Base-by-base conservation (phyloP, 2,888 invertebrate genomes). In the Euzetes globulus region DNA sequence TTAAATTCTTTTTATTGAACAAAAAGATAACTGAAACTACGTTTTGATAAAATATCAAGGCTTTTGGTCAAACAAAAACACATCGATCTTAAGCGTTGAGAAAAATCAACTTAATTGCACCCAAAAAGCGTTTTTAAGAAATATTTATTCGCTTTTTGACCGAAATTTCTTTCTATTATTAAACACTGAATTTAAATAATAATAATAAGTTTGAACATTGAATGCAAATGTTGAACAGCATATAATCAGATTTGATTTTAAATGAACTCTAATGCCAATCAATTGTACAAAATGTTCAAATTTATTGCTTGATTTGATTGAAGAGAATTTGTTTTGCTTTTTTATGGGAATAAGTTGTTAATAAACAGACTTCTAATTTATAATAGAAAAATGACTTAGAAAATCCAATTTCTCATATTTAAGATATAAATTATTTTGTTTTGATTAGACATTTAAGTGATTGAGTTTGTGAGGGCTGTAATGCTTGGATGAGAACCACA, bases 391-490 rank as follows among this genome's bases (percentile, higher is more conserved):
- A 65, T 65, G 29, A 65, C 41, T 65, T 41, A n/a, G n/a, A n/a
- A 65, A 41, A 65, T 41, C 27, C 58, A 65, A 65, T 37, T 58
- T 65, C 41, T 65, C 19, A 22, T 65, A 41, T 19, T 65, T 63
- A 63, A 37, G n/a, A n/a, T 63, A 63, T 33, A 63, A 17, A 27
- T 65, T 41, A 22, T 37, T 41, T 13, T 58, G 27, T 27, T 58
- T 58, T 58, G 58, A 55, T 55, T 55, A 55, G 55, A 55, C 55
- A 55, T 55, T 41, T 22, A 55, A 22, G 27, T 60, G 45, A 70
- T 70, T 70, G 45, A 70, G 70, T 70, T 70, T 60, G 15, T 70
- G 47, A 45, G 47, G 45, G 25, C 70, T 70, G 45, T 45, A 65
- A 37, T 65, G 37, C 19, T 17, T 58, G 17, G 25, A 13, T 70